Base-by-base conservation (phyloP, 2,797 vertebrate species). In the Chaetophractus vellerosus region DNA sequence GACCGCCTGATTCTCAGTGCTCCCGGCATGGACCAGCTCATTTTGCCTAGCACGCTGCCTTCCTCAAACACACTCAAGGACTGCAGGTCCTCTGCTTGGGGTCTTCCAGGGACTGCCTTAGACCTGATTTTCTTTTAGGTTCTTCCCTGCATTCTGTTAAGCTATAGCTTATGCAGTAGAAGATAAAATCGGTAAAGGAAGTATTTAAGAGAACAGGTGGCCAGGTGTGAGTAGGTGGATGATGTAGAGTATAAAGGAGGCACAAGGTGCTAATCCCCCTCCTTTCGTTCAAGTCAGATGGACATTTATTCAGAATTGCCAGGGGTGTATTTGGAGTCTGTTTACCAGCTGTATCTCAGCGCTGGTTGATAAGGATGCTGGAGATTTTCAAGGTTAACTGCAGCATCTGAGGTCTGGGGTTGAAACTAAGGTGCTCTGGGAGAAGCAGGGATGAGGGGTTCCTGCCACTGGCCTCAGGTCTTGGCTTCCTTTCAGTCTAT, bases 51-150 rank as follows among this genome's bases (percentile, higher is more conserved):
- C 21, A 96, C 97, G 9, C 98, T 99, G 36, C 97, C 99, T 0
- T 81, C 96, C 19, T 98, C 97, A 0, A 98, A 99, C 79, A 38
- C 18, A 0, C 2, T 99, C 83, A 69, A n/a, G 0, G 88, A 98
- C 96, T 99, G 99, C 99, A 99, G 99, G 99, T 99, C 45, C 11
- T 94, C 69, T 33, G 26, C 16, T 1, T 2, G 48, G 87, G 68
- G 86, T 23, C 4, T 5, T 15, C 31, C 0, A 2, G 59, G 50
- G 66, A 41, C 21, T 1, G 31, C 1, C 0, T 0, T 1, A 5
- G 15, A 26, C 14, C 41, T 8, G 15, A 6, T 1, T 63, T 57
- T 11, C 31, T 57, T 31, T 5, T 2, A 15, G 36, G 16, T 36
- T 41, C 21, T 21, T 63, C 8, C 19, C 2, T 31, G 50, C 8